phyloP scores from a whole-genome alignment of 2,113 vertebrate species.

The Sula dactylatra region DNA sequence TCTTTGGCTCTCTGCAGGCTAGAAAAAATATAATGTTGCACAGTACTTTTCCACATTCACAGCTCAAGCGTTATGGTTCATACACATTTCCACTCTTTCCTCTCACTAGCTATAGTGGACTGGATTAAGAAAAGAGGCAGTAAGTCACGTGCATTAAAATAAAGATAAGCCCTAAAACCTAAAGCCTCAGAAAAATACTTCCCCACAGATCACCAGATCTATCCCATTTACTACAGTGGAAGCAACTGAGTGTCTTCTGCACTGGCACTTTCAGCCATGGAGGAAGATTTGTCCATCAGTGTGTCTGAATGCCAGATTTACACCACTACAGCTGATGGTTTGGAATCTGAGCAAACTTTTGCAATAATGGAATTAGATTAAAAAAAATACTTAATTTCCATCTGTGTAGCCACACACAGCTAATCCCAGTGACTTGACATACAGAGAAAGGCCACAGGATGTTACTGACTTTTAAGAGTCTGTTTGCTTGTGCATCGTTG shows the following conservation, averaged over 20 bases:
- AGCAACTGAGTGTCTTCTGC: background rate
- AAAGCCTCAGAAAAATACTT: background rate
- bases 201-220: background rate
- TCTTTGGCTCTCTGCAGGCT: slow-evolving; percentile 95
- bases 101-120: background rate
- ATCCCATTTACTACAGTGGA: background rate
- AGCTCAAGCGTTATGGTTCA: background rate
- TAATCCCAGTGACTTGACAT: background rate
- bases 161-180: background rate
- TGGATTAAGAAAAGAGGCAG: background rate
- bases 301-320: background rate
- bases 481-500: background rate
- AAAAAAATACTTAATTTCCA: background rate
- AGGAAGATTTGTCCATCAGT: background rate
- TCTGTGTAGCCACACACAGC: background rate
- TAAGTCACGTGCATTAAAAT: background rate
- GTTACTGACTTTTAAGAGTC: background rate
- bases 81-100: background rate
- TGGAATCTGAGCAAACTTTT: background rate
- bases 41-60: slow-evolving; percentile 12
- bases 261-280: background rate
- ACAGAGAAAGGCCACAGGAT: background rate
- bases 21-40: slow-evolving; percentile 44
- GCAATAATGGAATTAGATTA: background rate
- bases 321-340: background rate